Evolutionary conservation across 2,113 vertebrate species (phyloP).

Genomic region (Oryzias melastigma): DNA sequence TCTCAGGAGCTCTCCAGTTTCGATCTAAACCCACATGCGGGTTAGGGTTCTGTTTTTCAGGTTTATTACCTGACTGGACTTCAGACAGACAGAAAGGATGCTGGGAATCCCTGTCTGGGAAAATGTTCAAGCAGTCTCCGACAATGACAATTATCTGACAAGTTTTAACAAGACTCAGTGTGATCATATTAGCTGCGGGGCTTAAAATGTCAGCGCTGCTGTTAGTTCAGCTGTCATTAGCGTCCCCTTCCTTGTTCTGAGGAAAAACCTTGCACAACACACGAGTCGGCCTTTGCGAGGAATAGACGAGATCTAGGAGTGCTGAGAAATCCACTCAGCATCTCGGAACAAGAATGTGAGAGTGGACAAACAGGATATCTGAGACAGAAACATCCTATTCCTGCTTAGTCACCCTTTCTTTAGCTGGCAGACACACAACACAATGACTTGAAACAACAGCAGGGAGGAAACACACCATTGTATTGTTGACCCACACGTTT

Average conservation of each 20-base stretch:
- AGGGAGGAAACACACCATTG: constrained; percentile 60
- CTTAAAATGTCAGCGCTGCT: neutral
- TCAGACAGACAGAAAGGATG: constrained; percentile 11
- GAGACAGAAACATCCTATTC: constrained; percentile 61
- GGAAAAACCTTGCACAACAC: neutral
- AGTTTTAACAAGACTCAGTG: constrained; percentile 11
- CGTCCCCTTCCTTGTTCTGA: neutral
- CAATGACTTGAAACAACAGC: constrained; percentile 58
- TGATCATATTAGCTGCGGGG: neutral
- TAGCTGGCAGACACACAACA: constrained; percentile 14
- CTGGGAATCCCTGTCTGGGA: constrained; percentile 17
- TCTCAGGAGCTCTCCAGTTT: constrained; percentile 35
- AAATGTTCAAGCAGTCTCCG: constrained; percentile 1
- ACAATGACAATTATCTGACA: constrained; percentile 1
- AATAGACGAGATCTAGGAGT: neutral
- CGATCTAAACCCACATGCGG: constrained; percentile 6
- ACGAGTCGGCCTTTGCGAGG: neutral
- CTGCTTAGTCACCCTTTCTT: constrained; percentile 18
- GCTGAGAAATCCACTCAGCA: constrained; percentile 19
- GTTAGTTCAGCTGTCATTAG: neutral
- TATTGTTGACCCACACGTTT: constrained; percentile 37
- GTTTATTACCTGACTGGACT: constrained; percentile 45
- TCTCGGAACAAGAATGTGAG: constrained; percentile 3
- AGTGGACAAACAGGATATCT: constrained; percentile 53
- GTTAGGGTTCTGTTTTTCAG: constrained; percentile 38